Evolutionary conservation across 2,113 vertebrate species (phyloP).

Genomic region (Amblyornis subalaris): DNA sequence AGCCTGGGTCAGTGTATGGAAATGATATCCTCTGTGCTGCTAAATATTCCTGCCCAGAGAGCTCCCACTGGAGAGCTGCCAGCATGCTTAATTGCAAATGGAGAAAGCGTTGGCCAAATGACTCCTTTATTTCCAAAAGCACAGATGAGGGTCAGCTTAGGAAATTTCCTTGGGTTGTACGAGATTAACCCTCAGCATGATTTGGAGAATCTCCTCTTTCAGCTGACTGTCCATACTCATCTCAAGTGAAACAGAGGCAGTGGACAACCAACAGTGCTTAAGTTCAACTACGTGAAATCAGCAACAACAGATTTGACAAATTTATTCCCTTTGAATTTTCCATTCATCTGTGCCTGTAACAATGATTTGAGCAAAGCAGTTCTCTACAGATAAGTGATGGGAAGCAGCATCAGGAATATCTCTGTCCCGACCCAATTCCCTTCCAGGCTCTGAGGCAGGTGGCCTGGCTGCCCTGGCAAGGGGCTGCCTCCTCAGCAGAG

Average conservation of each 20-base stretch:
- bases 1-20: not conserved
- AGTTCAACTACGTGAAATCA: not conserved
- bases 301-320: not conserved
- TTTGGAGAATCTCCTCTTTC: not conserved
- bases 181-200: not conserved
- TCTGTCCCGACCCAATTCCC: not conserved
- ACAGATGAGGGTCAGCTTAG: slow-evolving; percentile 8
- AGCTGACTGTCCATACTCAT: not conserved
- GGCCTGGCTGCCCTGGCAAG: not conserved
- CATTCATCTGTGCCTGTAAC: not conserved
- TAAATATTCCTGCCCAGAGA: not conserved
- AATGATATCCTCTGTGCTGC: not conserved
- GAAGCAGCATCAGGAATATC: not conserved
- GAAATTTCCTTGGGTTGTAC: not conserved
- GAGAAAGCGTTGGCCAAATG: not conserved
- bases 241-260: not conserved
- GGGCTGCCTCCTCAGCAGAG: not conserved
- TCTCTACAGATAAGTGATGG: not conserved
- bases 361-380: not conserved
- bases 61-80: not conserved
- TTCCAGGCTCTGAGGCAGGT: not conserved
- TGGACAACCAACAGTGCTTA: not conserved
- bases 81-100: slow-evolving; percentile 30
- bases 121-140: slow-evolving; percentile 25
- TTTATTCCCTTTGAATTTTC: not conserved